Percentiles rank a stretch among this genome's conserved stretches.
phyloP scores from a whole-genome alignment of 2,797 vertebrate species.

The Acridotheres tristis region DNA sequence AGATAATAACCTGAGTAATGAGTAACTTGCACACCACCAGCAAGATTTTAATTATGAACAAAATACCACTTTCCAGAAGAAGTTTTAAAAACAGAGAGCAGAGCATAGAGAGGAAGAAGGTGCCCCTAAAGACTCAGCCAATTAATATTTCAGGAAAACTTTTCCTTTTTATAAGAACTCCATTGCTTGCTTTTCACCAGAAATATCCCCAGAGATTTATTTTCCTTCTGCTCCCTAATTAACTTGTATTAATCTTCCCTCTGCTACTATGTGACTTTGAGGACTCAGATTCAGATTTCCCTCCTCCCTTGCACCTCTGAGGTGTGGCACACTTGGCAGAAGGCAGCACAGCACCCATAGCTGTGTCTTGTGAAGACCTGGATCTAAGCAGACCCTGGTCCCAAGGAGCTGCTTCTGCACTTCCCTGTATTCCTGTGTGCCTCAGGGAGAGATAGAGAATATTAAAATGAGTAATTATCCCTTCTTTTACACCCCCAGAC shows the following conservation, averaged over 20 bases:
- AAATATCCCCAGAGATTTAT: neutral
- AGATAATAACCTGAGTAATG: neutral
- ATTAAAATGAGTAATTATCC: neutral
- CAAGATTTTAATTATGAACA: neutral
- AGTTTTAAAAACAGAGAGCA: neutral
- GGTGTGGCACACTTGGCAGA: neutral
- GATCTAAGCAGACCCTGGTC: neutral
- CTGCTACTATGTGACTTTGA: neutral
- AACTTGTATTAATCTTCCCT: neutral
- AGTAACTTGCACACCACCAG: neutral
- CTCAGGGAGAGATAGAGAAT: neutral
- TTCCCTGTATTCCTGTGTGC: neutral
- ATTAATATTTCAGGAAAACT: neutral
- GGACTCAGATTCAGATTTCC: neutral
- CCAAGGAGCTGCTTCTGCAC: neutral
- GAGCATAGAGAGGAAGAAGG: neutral
- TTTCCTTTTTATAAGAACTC: neutral
- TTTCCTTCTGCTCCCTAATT: neutral
- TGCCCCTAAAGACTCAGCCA: neutral
- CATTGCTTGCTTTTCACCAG: neutral
- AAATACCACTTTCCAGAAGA: conserved; percentile 19
- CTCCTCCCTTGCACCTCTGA: neutral
- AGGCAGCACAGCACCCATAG: neutral
- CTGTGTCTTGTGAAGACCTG: neutral
- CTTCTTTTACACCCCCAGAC: neutral